Evolutionary conservation across 1,140 invertebrate species (phyloP), one percentile per base, ranked within the genome.

Genomic region (Plectus sambesii): DNA sequence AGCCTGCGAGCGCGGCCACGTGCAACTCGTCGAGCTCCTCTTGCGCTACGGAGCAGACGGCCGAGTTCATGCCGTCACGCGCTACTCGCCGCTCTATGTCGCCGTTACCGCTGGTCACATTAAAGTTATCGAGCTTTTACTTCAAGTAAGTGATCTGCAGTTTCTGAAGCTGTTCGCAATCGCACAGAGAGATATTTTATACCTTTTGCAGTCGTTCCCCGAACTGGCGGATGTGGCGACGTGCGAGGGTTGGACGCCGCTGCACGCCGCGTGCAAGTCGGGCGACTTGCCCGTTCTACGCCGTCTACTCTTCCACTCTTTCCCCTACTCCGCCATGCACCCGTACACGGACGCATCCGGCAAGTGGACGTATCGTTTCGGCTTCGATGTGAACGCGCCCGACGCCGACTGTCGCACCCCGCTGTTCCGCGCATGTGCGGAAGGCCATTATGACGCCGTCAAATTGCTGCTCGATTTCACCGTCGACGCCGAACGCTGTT

Each of bases 41-140:
- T 96, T 26, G 81, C 82, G 9, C 73, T 81, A 47, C 82, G n/a
- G 84, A 6, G 85, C 86, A 0, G 85, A 90, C 73, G 84, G 83
- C 6, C 75, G 84, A 29, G 80, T 80, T 27, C 85, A 93, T 74
- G 80, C 84, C 5, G 81, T 86, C 5, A 90, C 87, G 1, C 82
- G 84, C 61, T 88, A 93, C 69, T 86, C 85, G 4, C 86, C 90
- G 0, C 72, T 96, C 0, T 92, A 96, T 69, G 82, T 87, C 41
- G 84, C 88, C 5, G 84, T 83, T 62, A 84, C 69, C 17, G 49
- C 56, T 20, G 69, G 70, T 22, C 53, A 68, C 41, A 73, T 77
- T 50, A 81, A 85, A 39, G 83, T 93, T 46, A 82, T 83, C 0
- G 78, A 82, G 57, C 69, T 87, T 38, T 71, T 96, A 39, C 71